phyloP scores from a whole-genome alignment of 2,113 vertebrate genomes.

The Cynopterus brachyotis region DNA sequence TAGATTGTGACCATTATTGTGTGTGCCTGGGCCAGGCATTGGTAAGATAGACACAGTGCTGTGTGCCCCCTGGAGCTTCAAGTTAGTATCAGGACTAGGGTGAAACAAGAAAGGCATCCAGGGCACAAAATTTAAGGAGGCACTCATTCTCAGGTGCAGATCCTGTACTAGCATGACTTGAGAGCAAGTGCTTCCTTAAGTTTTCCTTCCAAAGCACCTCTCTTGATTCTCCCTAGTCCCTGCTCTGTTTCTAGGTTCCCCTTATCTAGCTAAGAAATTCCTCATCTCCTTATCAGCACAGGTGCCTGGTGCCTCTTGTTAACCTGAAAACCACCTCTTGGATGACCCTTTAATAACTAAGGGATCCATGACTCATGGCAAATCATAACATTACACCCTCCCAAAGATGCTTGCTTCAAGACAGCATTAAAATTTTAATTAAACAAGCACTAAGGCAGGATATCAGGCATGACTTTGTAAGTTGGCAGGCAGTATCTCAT shows the following conservation, averaged over 20 bases:
- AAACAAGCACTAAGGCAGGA: not conserved
- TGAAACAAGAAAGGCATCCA: not conserved
- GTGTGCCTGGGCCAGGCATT: not conserved
- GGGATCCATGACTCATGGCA: constrained; percentile 6
- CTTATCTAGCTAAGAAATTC: constrained; percentile 32
- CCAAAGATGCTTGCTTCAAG: not conserved
- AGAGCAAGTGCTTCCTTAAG: not conserved
- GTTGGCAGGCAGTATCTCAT: constrained; percentile 5
- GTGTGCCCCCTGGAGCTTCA: not conserved
- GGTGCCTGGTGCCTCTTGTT: constrained; percentile 1
- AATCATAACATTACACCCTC: not conserved
- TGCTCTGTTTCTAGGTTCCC: not conserved
- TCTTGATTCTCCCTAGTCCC: not conserved
- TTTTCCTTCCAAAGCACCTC: not conserved
- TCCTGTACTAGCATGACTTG: not conserved
- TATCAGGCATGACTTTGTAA: not conserved
- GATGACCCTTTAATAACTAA: constrained; percentile 15
- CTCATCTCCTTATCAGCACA: not conserved
- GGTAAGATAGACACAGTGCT: not conserved
- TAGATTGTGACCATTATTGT: not conserved
- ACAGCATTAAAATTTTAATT: constrained; percentile 25
- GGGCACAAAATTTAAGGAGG: not conserved
- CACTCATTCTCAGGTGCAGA: not conserved
- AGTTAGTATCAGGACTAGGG: not conserved
- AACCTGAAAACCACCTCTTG: constrained; percentile 38